These are phyloP conservation scores for Drosophila hydei DNA, from an alignment of 1,140 invertebrate genomes.

Conservation along the genomic window DNA sequence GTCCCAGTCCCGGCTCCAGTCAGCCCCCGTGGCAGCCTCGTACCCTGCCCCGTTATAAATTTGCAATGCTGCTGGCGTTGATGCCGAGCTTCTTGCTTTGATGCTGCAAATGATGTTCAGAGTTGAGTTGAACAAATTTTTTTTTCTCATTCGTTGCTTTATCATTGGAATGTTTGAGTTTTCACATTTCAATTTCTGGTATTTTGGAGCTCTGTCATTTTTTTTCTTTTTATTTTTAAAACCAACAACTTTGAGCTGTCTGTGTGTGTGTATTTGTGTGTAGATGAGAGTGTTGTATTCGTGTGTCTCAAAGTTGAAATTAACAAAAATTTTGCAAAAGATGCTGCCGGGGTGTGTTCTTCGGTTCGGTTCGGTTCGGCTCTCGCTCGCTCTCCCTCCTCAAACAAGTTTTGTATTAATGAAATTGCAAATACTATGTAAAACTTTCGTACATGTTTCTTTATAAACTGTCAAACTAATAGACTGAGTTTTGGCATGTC, in stretches of 20 bases:
- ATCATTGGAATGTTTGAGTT: constrained; percentile 77
- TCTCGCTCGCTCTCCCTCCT: neutral
- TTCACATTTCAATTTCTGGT: constrained; percentile 81
- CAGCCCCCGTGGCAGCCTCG: neutral
- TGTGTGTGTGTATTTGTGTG: constrained; percentile 14
- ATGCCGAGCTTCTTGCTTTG: constrained; percentile 63
- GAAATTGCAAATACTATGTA: constrained; percentile 78
- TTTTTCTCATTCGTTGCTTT: constrained; percentile 27
- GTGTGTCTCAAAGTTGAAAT: constrained; percentile 65
- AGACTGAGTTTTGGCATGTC: constrained; percentile 78
- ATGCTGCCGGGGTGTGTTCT: constrained; percentile 34
- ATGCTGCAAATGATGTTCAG: constrained; percentile 77
- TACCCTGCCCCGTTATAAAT: constrained; percentile 45
- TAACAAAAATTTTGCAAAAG: constrained; percentile 70
- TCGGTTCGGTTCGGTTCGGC: too few species aligned
- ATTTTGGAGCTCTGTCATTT: constrained; percentile 38
- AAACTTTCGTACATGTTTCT: constrained; percentile 79
- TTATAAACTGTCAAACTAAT: constrained; percentile 82
- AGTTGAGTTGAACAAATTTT: constrained; percentile 46
- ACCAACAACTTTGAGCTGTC: constrained; percentile 60
- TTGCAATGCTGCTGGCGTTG: constrained; percentile 54
- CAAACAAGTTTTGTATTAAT: constrained; percentile 80
- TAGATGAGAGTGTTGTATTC: constrained; percentile 31
- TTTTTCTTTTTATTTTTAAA: neutral
- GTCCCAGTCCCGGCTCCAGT: too few species aligned